Conservation (phyloP, 2,113 vertebrate species). For the Sigmodon hispidus region DNA sequence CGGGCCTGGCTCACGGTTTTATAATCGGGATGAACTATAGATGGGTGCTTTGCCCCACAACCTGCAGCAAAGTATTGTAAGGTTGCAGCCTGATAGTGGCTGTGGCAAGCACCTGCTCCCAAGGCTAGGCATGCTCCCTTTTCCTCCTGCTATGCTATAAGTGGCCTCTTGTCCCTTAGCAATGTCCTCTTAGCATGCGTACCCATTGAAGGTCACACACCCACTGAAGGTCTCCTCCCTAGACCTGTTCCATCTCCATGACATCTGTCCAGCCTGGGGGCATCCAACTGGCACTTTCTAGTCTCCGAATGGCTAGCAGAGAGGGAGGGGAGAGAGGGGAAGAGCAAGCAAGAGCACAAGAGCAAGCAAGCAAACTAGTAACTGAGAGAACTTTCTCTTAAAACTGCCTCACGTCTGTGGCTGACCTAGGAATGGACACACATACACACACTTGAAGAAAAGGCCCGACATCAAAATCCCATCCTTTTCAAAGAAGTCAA, state of each 20-base stretch:
- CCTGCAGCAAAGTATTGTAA: not conserved
- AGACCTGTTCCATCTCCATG: slow-evolving; percentile 15
- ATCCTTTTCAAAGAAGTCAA: slow-evolving; percentile 29
- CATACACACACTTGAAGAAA: not conserved
- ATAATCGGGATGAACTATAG: not conserved
- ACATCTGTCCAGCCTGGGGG: slow-evolving; percentile 16
- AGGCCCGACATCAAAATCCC: slow-evolving; percentile 24
- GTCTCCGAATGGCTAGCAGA: slow-evolving; percentile 32
- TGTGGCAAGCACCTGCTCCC: not conserved
- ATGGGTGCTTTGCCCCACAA: not conserved
- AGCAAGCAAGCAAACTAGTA: too few relatives aligned
- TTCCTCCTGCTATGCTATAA: not conserved
- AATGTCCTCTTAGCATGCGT: not conserved
- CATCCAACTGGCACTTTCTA: not conserved
- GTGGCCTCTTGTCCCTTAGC: not conserved
- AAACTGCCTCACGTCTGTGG: not conserved
- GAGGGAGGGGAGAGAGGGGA: not conserved
- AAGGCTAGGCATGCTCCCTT: not conserved
- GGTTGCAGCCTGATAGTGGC: not conserved
- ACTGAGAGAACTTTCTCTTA: not conserved
- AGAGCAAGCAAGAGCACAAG: not conserved
- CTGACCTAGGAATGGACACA: slow-evolving; percentile 15
- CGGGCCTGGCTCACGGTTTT: not conserved
- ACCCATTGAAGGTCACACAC: not conserved
- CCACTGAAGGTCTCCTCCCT: not conserved